Evolutionary conservation across 2,113 vertebrate genomes (phyloP).

Genomic region (Ivindomyrus marchei): DNA sequence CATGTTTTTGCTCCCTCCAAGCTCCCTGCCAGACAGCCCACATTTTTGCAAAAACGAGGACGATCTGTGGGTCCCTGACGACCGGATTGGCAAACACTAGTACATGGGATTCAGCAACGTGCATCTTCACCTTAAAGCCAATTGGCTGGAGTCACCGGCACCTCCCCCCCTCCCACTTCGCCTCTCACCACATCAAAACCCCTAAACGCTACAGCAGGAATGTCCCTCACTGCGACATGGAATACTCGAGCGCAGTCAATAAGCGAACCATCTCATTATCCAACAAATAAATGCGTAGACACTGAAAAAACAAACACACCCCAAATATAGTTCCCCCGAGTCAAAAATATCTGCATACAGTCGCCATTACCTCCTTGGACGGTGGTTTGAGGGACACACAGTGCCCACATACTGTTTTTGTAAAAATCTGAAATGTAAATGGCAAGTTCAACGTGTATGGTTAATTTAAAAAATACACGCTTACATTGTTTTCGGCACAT

Average conservation of each 20-base stretch:
- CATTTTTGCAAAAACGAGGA: not conserved
- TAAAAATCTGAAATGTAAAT: not conserved
- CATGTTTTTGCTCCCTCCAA: not conserved
- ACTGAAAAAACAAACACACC: not conserved
- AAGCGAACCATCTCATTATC: conserved; percentile 67
- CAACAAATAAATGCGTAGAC: conserved; percentile 21
- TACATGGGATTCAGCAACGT: conserved; percentile 10
- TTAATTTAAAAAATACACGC: not conserved
- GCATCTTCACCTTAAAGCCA: not conserved
- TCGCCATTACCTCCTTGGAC: not conserved
- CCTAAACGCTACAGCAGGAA: not conserved
- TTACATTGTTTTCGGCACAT: not conserved
- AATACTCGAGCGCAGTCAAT: conserved; percentile 28
- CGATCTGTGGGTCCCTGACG: not conserved
- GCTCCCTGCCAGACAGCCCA: not conserved
- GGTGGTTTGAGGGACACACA: not conserved
- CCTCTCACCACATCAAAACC: conserved; percentile 19
- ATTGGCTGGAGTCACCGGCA: conserved; percentile 43
- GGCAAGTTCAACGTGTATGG: not conserved
- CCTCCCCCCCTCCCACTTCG: conserved; percentile 27
- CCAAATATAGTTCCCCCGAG: not conserved
- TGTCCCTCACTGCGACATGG: not conserved
- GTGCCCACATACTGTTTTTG: not conserved
- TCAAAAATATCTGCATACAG: not conserved
- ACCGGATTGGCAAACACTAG: not conserved